A percentile compares a stretch with the other conserved stretches of the same genome.
Conservation (phyloP, 2,888 invertebrate species). For the Barypeithes pellucidus region DNA sequence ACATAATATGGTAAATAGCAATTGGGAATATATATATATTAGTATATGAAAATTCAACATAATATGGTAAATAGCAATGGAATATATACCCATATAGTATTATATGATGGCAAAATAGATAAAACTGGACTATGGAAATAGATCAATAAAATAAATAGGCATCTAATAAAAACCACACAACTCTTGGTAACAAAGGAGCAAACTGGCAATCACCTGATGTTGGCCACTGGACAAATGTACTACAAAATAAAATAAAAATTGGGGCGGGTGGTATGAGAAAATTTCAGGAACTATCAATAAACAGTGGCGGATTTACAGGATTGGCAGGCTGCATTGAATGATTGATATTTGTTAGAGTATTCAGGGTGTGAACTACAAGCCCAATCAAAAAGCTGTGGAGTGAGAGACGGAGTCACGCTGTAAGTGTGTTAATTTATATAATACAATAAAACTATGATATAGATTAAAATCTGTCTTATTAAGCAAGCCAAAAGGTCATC, state of each 20-base stretch:
- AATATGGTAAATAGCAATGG: conserved; percentile 9
- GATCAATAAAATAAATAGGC: conserved; percentile 1
- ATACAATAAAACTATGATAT: too few species aligned
- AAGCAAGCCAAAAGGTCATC: too few species aligned
- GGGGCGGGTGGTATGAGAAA: not conserved
- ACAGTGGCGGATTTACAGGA: conserved; percentile 6
- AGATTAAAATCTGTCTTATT: too few species aligned
- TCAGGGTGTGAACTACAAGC: too few species aligned
- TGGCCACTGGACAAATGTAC: not conserved
- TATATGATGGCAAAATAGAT: not conserved
- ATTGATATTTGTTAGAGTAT: not conserved
- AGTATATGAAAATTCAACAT: not conserved
- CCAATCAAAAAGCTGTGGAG: too few species aligned
- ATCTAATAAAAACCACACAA: not conserved
- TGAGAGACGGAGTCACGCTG: too few species aligned
- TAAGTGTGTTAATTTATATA: too few species aligned
- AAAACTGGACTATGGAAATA: conserved; percentile 10
- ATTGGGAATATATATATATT: not conserved
- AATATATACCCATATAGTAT: not conserved
- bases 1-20: conserved; percentile 10
- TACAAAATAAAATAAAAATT: conserved; percentile 21
- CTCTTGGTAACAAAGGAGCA: not conserved
- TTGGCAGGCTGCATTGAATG: not conserved
- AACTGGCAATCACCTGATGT: not conserved
- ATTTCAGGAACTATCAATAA: not conserved